A percentile compares a stretch with the other conserved stretches of the same genome.
These are phyloP conservation scores for Misgurnus anguillicaudatus DNA, from an alignment of 2,113 vertebrate genomes.

Conservation along the genomic window DNA sequence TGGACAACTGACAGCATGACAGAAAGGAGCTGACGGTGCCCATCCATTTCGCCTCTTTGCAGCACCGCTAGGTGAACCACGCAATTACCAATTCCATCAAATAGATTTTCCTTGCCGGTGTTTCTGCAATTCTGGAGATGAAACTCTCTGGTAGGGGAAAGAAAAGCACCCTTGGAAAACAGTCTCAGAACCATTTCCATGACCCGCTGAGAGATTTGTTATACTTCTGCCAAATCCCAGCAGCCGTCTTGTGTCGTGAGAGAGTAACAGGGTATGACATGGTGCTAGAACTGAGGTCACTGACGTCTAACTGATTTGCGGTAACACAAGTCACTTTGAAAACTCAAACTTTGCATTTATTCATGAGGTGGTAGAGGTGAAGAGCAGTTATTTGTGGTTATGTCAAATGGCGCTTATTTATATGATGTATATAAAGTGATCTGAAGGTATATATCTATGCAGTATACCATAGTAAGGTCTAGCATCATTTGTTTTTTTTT, in stretches of 20 bases:
- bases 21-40: slow-evolving; percentile 66
- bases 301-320: slow-evolving; percentile 30
- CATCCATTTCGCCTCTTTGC: slow-evolving; percentile 67
- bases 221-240: slow-evolving; percentile 48
- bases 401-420: slow-evolving; percentile 3
- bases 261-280: slow-evolving; percentile 53
- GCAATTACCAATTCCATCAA: slow-evolving; percentile 64
- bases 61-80: slow-evolving; percentile 52
- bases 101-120: slow-evolving; percentile 53
- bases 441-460: too few relatives aligned
- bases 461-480: too few relatives aligned
- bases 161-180: slow-evolving; percentile 22
- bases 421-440: slow-evolving; percentile 1
- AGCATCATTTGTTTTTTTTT: too few relatives aligned
- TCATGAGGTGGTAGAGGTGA: slow-evolving; percentile 11
- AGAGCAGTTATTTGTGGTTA: slow-evolving; percentile 16
- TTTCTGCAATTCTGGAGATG: slow-evolving; percentile 43
- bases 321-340: slow-evolving; percentile 41
- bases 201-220: slow-evolving; percentile 48
- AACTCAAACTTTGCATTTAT: slow-evolving; percentile 37
- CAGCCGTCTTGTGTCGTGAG: slow-evolving; percentile 39
- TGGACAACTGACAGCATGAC: slow-evolving; percentile 64
- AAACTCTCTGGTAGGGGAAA: slow-evolving; percentile 3
- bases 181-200: slow-evolving; percentile 19
- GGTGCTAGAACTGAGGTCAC: slow-evolving; percentile 40